A percentile compares a stretch with the other conserved stretches of the same genome.
Conservation (phyloP, 2,797 vertebrate genomes). For the Manis crassicaudata region DNA sequence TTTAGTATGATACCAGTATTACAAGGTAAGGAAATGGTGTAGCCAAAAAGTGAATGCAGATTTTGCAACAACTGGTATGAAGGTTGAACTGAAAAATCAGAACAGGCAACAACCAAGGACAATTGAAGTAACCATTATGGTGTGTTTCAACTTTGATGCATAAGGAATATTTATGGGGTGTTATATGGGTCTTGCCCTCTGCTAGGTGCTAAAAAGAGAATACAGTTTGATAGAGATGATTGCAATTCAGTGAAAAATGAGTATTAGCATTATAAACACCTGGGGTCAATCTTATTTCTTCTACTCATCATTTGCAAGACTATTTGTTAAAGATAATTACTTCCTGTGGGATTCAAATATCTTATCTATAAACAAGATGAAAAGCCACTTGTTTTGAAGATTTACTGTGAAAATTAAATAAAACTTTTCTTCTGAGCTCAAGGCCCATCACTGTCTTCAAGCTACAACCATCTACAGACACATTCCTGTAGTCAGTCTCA, state of each 20-base stretch:
- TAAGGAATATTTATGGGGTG: not conserved
- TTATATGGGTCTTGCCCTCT: not conserved
- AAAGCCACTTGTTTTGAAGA: slow-evolving; percentile 10
- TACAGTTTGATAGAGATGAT: not conserved
- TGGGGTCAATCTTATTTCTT: not conserved
- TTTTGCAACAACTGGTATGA: not conserved
- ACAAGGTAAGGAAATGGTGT: not conserved
- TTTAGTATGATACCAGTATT: not conserved
- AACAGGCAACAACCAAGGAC: not conserved
- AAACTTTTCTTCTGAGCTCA: not conserved
- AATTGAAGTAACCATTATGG: not conserved
- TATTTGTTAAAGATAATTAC: not conserved
- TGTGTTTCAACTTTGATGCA: not conserved
- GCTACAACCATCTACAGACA: not conserved
- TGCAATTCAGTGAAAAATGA: not conserved
- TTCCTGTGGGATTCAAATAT: not conserved
- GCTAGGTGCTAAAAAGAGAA: not conserved
- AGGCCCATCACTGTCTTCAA: not conserved
- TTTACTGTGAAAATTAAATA: not conserved
- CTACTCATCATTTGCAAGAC: not conserved
- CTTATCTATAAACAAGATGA: not conserved
- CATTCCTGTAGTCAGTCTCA: not conserved
- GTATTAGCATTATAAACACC: not conserved
- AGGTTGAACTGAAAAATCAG: not conserved
- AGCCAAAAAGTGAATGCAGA: not conserved